Percentiles rank a stretch among this genome's conserved stretches.
These are phyloP conservation scores for Astropecten irregularis DNA, from an alignment of 53 echinoderm and acorn worm genomes.

Conservation along the genomic window DNA sequence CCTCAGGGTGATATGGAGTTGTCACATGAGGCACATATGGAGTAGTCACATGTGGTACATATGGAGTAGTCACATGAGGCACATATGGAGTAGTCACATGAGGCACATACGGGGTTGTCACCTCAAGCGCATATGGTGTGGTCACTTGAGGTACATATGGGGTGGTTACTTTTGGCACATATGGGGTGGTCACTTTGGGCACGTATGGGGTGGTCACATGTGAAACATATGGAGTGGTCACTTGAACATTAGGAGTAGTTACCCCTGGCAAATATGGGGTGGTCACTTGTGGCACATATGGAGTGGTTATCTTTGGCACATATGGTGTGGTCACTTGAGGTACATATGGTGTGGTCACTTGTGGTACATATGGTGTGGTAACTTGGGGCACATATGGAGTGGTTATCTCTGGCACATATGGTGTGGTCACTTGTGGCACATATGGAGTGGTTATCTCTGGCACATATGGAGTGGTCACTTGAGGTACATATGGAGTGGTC, in stretches of 20 bases:
- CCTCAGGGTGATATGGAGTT: neutral
- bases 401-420: neutral
- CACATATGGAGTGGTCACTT: neutral
- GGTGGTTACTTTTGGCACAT: neutral
- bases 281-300: conserved; percentile 2
- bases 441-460: neutral
- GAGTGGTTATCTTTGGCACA: neutral
- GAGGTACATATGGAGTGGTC: neutral
- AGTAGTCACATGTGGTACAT: conserved; percentile 3
- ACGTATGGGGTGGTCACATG: neutral
- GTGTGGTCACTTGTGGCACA: neutral
- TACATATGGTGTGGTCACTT: neutral
- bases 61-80: conserved; percentile 1
- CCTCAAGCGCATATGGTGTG: neutral
- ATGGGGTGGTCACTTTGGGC: neutral
- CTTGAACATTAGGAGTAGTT: neutral
- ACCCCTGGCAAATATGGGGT: conserved; percentile 15
- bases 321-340: neutral
- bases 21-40: conserved; percentile 9
- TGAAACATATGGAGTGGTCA: neutral
- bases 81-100: conserved; percentile 17
- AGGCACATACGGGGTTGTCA: neutral
- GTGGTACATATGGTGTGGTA: conserved; percentile 8
- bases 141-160: neutral
- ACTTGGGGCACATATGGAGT: conserved; percentile 15